These are phyloP conservation scores for Actinostola sp. DNA, from an alignment of 92 coral and sea anemone species.

Conservation along the genomic window DNA sequence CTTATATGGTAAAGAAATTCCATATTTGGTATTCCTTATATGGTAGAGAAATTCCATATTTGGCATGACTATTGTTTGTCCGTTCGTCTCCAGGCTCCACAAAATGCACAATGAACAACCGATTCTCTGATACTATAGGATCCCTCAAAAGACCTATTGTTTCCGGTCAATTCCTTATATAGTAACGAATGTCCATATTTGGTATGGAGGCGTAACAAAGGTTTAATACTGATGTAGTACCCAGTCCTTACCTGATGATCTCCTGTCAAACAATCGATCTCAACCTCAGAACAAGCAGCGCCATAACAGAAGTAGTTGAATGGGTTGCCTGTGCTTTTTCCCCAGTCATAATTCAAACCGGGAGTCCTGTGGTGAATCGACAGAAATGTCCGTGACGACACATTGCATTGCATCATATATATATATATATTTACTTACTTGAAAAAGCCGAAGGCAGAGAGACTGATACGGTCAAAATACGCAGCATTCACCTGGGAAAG, in stretches of 20 bases:
- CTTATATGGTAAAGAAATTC: background rate
- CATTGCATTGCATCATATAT: too few species aligned
- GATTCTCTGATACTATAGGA: too few species aligned
- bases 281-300: slow-evolving; percentile 86
- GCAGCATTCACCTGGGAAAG: slow-evolving; percentile 59
- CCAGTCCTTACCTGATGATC: slow-evolving; percentile 61
- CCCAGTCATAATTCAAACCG: slow-evolving; percentile 63
- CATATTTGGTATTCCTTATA: background rate
- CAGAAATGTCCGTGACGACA: too few species aligned
- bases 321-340: slow-evolving; percentile 61
- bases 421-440: slow-evolving; percentile 57
- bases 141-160: too few species aligned
- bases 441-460: slow-evolving; percentile 86
- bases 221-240: too few species aligned
- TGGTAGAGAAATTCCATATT: background rate
- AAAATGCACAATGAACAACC: too few species aligned
- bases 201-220: background rate
- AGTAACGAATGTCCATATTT: background rate
- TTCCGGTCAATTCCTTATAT: background rate
- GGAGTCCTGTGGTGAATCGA: slow-evolving; percentile 56
- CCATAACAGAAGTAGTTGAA: slow-evolving; percentile 84
- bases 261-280: slow-evolving; percentile 84
- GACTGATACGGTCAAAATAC: slow-evolving; percentile 69
- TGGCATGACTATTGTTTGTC: too few species aligned
- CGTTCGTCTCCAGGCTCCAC: too few species aligned